Conservation (phyloP, 2,888 invertebrate genomes). For the Heliconius hortense region DNA sequence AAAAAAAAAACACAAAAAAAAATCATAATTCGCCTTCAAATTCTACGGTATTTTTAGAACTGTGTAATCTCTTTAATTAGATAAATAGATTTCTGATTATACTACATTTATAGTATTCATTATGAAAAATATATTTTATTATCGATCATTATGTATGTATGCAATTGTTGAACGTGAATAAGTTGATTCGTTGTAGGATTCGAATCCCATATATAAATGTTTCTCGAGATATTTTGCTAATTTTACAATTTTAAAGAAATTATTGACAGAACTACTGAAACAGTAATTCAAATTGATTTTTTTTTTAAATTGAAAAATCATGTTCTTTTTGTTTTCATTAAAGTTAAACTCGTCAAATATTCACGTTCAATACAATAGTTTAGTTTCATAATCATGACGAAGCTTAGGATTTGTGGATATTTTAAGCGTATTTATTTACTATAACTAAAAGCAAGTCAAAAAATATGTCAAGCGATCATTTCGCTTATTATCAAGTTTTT, state of each 20-base stretch:
- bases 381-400: slow-evolving; percentile 9
- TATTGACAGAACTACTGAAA: not conserved
- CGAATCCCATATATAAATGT: not conserved
- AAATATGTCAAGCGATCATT: too few species aligned
- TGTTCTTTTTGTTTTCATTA: not conserved
- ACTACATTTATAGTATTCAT: not conserved
- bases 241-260: too few species aligned
- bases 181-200: not conserved
- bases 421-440: not conserved
- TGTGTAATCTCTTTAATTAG: slow-evolving; percentile 21
- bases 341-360: not conserved
- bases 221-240: too few species aligned
- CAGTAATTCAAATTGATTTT: not conserved
- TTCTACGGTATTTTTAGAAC: slow-evolving; percentile 28
- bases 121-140: slow-evolving; percentile 13
- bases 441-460: not conserved
- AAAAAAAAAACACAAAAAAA: slow-evolving; percentile 2
- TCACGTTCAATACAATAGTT: slow-evolving; percentile 10
- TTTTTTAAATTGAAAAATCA: not conserved
- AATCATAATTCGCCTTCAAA: slow-evolving; percentile 15
- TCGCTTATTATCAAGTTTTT: not conserved
- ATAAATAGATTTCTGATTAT: not conserved
- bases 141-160: slow-evolving; percentile 3
- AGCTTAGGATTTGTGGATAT: slow-evolving; percentile 13
- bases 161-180: not conserved